Evolutionary conservation across 1,140 invertebrate genomes (phyloP).

Genomic region (Popillia japonica): DNA sequence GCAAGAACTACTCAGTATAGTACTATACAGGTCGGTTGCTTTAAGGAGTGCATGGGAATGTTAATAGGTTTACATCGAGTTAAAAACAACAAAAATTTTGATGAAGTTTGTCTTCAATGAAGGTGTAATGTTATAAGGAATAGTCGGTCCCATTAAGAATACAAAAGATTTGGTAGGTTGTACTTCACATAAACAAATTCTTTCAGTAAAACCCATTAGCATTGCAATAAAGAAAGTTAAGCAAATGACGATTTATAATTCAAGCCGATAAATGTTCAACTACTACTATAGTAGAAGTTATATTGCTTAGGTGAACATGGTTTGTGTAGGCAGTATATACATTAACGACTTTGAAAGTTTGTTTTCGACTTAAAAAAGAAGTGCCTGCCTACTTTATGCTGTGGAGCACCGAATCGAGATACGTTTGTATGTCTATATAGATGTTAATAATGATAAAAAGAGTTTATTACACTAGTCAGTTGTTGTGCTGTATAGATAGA

Average conservation of each 20-base stretch:
- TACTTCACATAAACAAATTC: not conserved
- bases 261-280: constrained; percentile 5
- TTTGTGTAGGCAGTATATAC: not conserved
- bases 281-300: not conserved
- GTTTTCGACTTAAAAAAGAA: not conserved
- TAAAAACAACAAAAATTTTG: no score
- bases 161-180: no score
- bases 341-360: constrained; percentile 7
- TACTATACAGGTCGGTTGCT: no score
- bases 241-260: constrained; percentile 21
- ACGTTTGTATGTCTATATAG: not conserved
- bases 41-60: no score
- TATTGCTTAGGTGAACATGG: not conserved
- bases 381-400: not conserved
- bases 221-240: constrained; percentile 21
- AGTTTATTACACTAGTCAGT: not conserved
- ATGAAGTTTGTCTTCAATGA: no score
- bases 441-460: constrained; percentile 4
- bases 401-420: not conserved
- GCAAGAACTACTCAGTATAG: no score
- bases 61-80: no score
- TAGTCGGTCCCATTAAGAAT: no score
- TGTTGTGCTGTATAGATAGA: no score
- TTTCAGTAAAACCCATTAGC: constrained; percentile 28
- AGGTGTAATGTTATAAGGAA: no score